phyloP scores from a whole-genome alignment of 2,888 invertebrate genomes.

The Dexiosoma caninum region DNA sequence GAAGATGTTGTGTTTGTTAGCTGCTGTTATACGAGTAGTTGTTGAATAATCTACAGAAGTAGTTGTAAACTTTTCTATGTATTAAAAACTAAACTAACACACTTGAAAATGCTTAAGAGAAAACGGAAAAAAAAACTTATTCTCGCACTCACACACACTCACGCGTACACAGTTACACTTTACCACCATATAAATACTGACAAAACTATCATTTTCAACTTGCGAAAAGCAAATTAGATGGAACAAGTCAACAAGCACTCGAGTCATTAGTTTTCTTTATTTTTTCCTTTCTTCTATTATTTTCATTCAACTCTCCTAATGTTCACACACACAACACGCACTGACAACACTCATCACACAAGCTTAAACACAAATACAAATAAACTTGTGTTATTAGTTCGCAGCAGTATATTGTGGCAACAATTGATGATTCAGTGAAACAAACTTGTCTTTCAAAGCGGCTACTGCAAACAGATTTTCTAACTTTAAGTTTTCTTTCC shows the following conservation, averaged over 20 bases:
- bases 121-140: background rate
- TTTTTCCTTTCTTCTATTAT: constrained; percentile 45
- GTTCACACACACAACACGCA: background rate
- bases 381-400: constrained; percentile 26
- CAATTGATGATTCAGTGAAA: constrained; percentile 60
- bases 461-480: constrained; percentile 58
- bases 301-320: constrained; percentile 24
- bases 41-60: constrained; percentile 34
- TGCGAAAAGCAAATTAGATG: constrained; percentile 62
- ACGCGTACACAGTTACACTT: background rate
- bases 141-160: background rate
- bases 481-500: constrained; percentile 11
- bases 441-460: constrained; percentile 52
- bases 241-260: constrained; percentile 64
- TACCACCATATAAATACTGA: background rate
- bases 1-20: constrained; percentile 13
- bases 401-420: constrained; percentile 28
- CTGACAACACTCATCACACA: background rate
- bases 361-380: background rate
- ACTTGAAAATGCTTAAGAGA: constrained; percentile 33
- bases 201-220: constrained; percentile 47
- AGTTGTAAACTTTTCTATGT: constrained; percentile 42
- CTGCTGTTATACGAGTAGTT: constrained; percentile 12
- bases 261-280: constrained; percentile 58
- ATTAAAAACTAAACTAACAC: constrained; percentile 54